These are phyloP conservation scores for Phyllotreta cruciferae DNA, from an alignment of 2,888 invertebrate species.

Conservation along the genomic window DNA sequence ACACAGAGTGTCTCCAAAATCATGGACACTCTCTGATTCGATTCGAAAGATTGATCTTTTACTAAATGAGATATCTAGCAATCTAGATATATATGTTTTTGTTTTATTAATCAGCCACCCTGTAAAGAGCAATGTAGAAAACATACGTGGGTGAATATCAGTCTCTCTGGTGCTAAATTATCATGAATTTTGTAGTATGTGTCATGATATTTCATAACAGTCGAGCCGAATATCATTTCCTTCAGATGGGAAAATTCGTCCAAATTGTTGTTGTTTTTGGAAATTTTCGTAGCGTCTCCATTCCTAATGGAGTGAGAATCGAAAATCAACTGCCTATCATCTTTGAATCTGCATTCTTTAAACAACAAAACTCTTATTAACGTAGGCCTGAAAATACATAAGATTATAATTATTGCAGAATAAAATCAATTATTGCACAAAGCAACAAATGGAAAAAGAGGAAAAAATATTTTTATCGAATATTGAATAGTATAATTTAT, in stretches of 20 bases:
- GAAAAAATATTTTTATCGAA: too few species aligned
- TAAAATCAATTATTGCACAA: neutral
- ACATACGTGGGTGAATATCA: constrained; percentile 63
- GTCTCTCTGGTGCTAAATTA: constrained; percentile 57
- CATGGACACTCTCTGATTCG: neutral
- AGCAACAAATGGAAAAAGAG: too few species aligned
- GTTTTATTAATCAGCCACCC: too few species aligned
- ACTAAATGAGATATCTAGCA: too few species aligned
- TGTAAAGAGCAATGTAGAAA: neutral
- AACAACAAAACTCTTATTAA: constrained; percentile 84
- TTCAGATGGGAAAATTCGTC: constrained; percentile 78
- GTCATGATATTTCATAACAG: constrained; percentile 87
- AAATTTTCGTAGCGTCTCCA: constrained; percentile 58
- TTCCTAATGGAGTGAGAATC: constrained; percentile 78
- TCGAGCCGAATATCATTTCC: constrained; percentile 93
- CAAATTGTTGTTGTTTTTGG: constrained; percentile 55
- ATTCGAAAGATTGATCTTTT: neutral
- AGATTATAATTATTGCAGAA: neutral
- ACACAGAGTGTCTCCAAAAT: neutral
- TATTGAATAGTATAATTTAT: too few species aligned
- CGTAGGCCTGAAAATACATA: constrained; percentile 56
- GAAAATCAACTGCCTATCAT: constrained; percentile 81
- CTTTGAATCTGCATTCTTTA: constrained; percentile 84
- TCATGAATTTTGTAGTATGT: constrained; percentile 86
- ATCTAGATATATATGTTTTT: too few species aligned